Percentiles rank a stretch among this genome's conserved stretches.
phyloP scores from a whole-genome alignment of 2,113 vertebrate species.

The Seriola aureovittata region DNA sequence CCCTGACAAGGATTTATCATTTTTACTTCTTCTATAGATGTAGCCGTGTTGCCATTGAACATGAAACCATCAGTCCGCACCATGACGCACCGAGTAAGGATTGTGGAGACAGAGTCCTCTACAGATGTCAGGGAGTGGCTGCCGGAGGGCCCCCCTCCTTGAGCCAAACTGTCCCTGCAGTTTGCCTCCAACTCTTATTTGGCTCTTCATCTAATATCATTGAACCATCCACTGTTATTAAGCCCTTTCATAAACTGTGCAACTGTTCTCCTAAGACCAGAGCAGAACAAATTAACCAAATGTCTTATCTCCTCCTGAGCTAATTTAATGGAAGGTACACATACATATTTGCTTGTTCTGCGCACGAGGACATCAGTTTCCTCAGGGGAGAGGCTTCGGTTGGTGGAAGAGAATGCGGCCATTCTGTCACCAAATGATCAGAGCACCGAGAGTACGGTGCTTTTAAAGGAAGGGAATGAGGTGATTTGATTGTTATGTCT shows the following conservation, averaged over 20 bases:
- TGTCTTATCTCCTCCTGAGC: constrained; percentile 35
- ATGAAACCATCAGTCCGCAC: neutral
- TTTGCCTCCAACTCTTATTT: constrained; percentile 12
- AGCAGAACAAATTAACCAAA: constrained; percentile 46
- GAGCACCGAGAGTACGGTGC: constrained; percentile 14
- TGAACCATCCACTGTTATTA: constrained; percentile 39
- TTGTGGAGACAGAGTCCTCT: neutral
- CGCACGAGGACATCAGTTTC: constrained; percentile 18
- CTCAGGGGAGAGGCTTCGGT: constrained; percentile 31
- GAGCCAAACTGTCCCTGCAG: constrained; percentile 4
- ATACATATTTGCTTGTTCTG: constrained; percentile 33
- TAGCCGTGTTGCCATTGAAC: too few relatives aligned
- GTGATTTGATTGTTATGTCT: constrained; percentile 40
- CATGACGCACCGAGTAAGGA: neutral
- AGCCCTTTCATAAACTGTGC: constrained; percentile 13
- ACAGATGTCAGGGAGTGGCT: constrained; percentile 19
- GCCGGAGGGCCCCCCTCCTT: neutral
- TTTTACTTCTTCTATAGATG: too few relatives aligned
- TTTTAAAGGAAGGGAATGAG: constrained; percentile 24
- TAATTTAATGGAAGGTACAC: constrained; percentile 39
- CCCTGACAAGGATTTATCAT: too few relatives aligned
- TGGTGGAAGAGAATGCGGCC: constrained; percentile 14
- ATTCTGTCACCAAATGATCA: constrained; percentile 39
- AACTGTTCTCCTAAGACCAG: constrained; percentile 23
- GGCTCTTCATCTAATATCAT: constrained; percentile 39